Base-by-base conservation (phyloP, 2,888 invertebrate genomes). In the Byasa hedistus region DNA sequence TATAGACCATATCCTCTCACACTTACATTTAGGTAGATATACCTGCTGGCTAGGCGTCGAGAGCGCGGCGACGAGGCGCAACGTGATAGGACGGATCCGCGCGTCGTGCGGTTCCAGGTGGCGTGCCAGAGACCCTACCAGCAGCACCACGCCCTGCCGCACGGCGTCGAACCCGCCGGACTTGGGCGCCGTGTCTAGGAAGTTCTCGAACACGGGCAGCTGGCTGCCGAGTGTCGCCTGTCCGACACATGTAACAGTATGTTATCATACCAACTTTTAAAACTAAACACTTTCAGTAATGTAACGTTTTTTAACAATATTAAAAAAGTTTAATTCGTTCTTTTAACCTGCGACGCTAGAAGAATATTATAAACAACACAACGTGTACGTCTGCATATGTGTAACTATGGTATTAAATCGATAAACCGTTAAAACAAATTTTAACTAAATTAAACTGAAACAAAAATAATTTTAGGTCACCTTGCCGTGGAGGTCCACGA, bases 101-200 rank as follows among this genome's bases (percentile, higher is more conserved):
- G 95, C 94, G 89, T 99, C 98, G 71, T 95, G 95, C 70, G 97
- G 96, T 75, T 97, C 97, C 77, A 99, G 94, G 93, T 99, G 98
- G 56, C 97, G 94, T n/a, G 99, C 99, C 74, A 99, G 92, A 0
- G 97, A 98, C 5, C 99, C 99, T 96, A 99, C 98, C 65, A 99
- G 92, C 81, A 99, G 96, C 64, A 99, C 98, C 64, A 99, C 98
- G 69, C 98, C 96, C 85, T 99, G 98, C 23, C 99, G 95, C 63
- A 98, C 97, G 19, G 97, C 95, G 89, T 99, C 99, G 82, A 94
- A 97, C 68, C 95, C 95, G 48, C 97, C 96, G 0, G 96, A 96
- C 82, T 97, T 97, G 0, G 98, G 98, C 1, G 98, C 98, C 80
- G 96, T 96, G 83, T 97, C 97, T 86, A 99, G 93, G 84, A 98